Base-by-base conservation (phyloP, 2,113 vertebrate species). In the Xiphophorus hellerii region DNA sequence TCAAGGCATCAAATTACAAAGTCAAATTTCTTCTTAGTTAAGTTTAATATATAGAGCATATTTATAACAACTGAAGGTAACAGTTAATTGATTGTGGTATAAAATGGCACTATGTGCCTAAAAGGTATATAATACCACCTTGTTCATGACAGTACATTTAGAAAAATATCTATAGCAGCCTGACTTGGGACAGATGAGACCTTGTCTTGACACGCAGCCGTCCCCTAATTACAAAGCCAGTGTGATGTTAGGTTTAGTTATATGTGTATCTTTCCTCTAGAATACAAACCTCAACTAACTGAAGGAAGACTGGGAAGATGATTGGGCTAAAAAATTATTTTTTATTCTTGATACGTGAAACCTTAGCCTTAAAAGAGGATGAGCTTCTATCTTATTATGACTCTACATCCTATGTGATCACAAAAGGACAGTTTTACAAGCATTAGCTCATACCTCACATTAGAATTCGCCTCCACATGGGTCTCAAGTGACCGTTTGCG, bases 401-500 rank as follows among this genome's bases (percentile, higher is more conserved):
- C 5, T 20, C 48, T 58, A 51, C 48, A 31, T 25, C 48, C 30
- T 30, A 20, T 29, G 67, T 39, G 29, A 25, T 71, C 54, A 28
- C 31, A 60, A 37, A 13, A 9, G 31, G 13, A 39, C 27, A 14
- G 35, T 20, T 48, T 22, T 48, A 39, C 22, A 4, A 31, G 30
- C 28, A 5, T 73, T 63, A 48, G 28, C 44, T 31, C 17, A 44
- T 42, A 14, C n/a, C 8, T 62, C 58, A 11, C n/a, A 62, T 62
- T 62, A 71, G 33, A 29, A 39, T 71, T 33, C 33, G 25, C 6
- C 35, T 42, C 27, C 60, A 72, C 70, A 28, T 25, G 35, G 27
- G 10, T 29, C 70, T 62, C 35, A 27, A 39, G 58, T 30, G 70
- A 72, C 70, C 58, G 29, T 42, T 73, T 30, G 12, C 33, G 62